These are phyloP conservation scores for Dione vanillae DNA, from an alignment of 2,888 invertebrate species.

Conservation along the genomic window DNA sequence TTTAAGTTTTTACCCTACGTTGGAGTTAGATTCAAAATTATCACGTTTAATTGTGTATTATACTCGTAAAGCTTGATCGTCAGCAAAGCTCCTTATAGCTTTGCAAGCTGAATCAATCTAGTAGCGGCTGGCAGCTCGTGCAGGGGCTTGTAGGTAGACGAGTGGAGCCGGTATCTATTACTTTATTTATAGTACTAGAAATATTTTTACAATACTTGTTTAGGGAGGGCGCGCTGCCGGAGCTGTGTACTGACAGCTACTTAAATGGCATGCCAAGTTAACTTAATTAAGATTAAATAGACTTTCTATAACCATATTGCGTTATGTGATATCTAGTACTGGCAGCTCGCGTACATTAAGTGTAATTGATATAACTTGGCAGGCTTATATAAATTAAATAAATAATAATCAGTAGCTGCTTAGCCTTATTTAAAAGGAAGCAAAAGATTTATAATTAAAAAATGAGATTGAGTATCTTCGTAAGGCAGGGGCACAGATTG, in stretches of 20 bases:
- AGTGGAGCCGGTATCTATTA: slow-evolving; percentile 22
- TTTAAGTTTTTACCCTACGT: background rate
- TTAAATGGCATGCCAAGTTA: slow-evolving; percentile 4
- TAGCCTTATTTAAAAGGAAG: no score
- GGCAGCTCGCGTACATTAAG: background rate
- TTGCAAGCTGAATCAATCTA: background rate
- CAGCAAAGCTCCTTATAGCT: background rate
- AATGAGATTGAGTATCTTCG: no score
- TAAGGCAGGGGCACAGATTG: no score
- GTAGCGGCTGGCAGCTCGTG: background rate
- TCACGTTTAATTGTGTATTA: no score
- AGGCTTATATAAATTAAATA: no score
- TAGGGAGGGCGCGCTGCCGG: slow-evolving; percentile 12
- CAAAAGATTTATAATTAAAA: no score
- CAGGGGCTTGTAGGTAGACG: slow-evolving; percentile 19
- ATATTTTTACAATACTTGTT: slow-evolving; percentile 40
- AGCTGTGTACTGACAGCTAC: slow-evolving; percentile 9
- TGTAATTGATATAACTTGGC: background rate
- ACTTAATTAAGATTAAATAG: slow-evolving; percentile 1
- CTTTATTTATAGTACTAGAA: slow-evolving; percentile 33
- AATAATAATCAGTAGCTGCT: no score
- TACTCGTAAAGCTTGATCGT: background rate
- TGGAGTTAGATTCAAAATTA: background rate
- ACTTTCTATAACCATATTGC: slow-evolving; percentile 8
- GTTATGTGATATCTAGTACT: slow-evolving; percentile 2